Evolutionary conservation across 2,797 vertebrate genomes (phyloP).

Genomic region (Selene dorsalis): DNA sequence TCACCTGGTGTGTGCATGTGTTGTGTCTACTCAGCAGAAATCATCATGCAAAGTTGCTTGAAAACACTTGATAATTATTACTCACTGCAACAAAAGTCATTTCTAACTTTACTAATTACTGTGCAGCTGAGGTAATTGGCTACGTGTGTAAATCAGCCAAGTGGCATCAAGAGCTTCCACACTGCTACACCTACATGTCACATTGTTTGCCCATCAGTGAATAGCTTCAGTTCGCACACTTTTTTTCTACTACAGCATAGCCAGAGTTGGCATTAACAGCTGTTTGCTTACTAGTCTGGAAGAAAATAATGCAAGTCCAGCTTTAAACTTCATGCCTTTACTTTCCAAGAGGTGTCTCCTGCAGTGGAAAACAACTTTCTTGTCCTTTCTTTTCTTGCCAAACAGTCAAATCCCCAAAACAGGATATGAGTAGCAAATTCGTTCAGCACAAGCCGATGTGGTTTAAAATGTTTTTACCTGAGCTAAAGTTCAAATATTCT

Average conservation of each 20-base stretch:
- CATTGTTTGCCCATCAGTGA: not conserved
- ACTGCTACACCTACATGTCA: not conserved
- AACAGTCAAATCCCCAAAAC: too few relatives aligned
- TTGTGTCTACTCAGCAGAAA: conserved; percentile 12
- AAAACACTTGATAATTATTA: not conserved
- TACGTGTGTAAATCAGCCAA: conserved; percentile 8
- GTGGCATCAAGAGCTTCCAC: not conserved
- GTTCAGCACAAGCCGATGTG: too few relatives aligned
- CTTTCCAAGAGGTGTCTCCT: too few relatives aligned
- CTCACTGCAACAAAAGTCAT: not conserved
- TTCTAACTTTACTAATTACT: not conserved
- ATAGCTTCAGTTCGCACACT: not conserved
- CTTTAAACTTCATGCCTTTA: too few relatives aligned
- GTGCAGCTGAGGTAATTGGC: not conserved
- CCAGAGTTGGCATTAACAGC: too few relatives aligned
- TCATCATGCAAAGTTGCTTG: conserved; percentile 43
- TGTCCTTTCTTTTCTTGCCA: too few relatives aligned
- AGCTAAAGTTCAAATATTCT: too few relatives aligned
- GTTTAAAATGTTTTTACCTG: not conserved
- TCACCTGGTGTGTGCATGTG: conserved; percentile 35
- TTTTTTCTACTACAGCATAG: not conserved
- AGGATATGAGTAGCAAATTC: too few relatives aligned
- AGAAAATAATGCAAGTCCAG: too few relatives aligned
- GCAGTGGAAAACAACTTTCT: too few relatives aligned
- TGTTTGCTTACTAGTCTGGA: too few relatives aligned